Conservation (phyloP, 2,888 invertebrate species). For the Thymelicus lineola region DNA sequence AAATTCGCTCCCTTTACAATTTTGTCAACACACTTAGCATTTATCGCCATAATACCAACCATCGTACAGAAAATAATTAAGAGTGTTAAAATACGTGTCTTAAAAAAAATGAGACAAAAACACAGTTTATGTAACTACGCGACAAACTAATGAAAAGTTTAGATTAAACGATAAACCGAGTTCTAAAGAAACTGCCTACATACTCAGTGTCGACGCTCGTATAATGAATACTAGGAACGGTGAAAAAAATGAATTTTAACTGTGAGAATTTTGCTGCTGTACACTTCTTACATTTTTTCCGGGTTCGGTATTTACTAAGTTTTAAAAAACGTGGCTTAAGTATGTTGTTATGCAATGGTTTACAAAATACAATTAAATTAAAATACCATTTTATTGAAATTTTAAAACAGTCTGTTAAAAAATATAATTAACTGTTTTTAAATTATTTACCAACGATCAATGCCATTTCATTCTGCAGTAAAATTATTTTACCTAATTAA, state of each 20-base stretch:
- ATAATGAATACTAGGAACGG: conserved; percentile 59
- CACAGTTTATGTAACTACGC: conserved; percentile 1
- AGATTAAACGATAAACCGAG: conserved; percentile 54
- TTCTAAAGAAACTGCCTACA: conserved; percentile 47
- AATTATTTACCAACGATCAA: too few relatives aligned
- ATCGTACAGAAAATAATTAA: neutral
- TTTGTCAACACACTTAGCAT: too few relatives aligned
- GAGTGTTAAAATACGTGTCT: neutral
- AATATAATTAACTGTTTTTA: too few relatives aligned
- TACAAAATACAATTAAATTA: too few relatives aligned
- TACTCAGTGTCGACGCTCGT: conserved; percentile 65
- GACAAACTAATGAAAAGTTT: conserved; percentile 44
- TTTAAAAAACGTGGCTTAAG: too few relatives aligned
- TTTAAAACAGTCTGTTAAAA: too few relatives aligned
- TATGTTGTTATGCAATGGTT: too few relatives aligned
- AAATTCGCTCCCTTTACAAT: too few relatives aligned
- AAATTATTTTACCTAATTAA: too few relatives aligned
- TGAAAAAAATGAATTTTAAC: conserved; percentile 44
- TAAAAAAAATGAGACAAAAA: neutral
- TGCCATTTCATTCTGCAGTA: too few relatives aligned
- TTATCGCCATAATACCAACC: too few relatives aligned
- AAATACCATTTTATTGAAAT: too few relatives aligned
- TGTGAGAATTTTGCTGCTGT: conserved; percentile 36
- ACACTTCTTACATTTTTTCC: conserved; percentile 12
- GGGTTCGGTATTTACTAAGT: neutral